phyloP scores from a whole-genome alignment of 2,113 vertebrate species.

The Gallinago media region DNA sequence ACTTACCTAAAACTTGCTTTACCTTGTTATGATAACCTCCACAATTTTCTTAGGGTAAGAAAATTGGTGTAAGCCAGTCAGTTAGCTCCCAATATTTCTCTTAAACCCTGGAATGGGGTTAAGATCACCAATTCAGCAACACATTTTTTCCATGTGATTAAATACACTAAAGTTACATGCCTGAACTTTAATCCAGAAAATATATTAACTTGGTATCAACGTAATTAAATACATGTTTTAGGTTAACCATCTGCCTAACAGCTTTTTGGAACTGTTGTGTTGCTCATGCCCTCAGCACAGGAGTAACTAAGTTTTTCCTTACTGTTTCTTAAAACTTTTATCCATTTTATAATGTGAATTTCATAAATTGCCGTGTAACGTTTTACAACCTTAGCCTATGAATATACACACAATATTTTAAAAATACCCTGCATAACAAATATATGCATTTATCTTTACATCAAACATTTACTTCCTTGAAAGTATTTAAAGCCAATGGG shows the following conservation, averaged over 20 bases:
- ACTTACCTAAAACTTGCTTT: neutral
- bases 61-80: neutral
- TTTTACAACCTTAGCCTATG: neutral
- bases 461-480: conserved; percentile 21
- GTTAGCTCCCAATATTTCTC: neutral
- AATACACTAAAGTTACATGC: neutral
- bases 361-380: neutral
- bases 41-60: neutral
- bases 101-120: neutral
- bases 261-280: neutral
- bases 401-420: neutral
- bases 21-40: neutral
- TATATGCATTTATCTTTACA: neutral
- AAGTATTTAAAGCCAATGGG: conserved; percentile 36
- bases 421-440: neutral
- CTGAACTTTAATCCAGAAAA: conserved; percentile 1
- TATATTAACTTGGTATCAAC: neutral
- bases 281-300: neutral
- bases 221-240: conserved; percentile 6
- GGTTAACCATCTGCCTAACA: neutral
- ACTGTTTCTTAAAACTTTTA: neutral
- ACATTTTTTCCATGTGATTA: neutral
- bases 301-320: neutral
- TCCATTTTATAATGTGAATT: neutral
- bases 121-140: neutral